Conservation (phyloP, 2,797 vertebrate species). For the Bucorvus abyssinicus region DNA sequence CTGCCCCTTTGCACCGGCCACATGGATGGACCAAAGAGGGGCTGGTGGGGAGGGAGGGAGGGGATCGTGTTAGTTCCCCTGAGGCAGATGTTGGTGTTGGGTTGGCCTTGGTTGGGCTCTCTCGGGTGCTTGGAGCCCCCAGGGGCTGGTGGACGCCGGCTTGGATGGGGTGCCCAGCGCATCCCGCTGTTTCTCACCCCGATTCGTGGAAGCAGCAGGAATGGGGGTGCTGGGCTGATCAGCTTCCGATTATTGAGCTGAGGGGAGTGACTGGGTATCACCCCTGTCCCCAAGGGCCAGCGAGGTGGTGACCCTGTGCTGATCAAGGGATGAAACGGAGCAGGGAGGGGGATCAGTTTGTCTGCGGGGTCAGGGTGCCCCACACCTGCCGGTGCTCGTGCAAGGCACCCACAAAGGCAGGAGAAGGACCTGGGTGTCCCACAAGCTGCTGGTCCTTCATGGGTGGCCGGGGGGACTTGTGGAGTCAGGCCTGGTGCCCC, state of each 20-base stretch:
- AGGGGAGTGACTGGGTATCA: background rate
- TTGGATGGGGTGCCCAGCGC: rapidly evolving
- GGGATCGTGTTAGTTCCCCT: rapidly evolving
- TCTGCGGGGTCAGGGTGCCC: background rate
- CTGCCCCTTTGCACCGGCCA: rapidly evolving
- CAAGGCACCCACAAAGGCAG: background rate
- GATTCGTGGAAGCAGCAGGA: rapidly evolving
- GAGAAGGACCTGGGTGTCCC: background rate
- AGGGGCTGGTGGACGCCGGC: rapidly evolving
- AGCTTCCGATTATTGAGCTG: background rate
- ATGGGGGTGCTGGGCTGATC: background rate
- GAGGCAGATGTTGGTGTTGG: background rate
- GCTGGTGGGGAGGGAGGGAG: background rate
- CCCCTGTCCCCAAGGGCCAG: background rate
- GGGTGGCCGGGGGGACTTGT: rapidly evolving
- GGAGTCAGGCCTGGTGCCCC: background rate
- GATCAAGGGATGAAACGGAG: background rate
- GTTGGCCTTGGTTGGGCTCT: background rate
- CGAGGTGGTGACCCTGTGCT: background rate
- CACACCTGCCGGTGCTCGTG: rapidly evolving
- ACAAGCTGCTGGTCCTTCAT: rapidly evolving
- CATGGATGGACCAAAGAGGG: no score
- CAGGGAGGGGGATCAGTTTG: rapidly evolving
- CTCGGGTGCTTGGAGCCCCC: rapidly evolving
- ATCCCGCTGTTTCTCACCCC: background rate